Percentiles rank a stretch among this genome's conserved stretches.
These are phyloP conservation scores for Vannuccia rotundouncinata DNA, from an alignment of 2,888 invertebrate genomes.

Conservation along the genomic window DNA sequence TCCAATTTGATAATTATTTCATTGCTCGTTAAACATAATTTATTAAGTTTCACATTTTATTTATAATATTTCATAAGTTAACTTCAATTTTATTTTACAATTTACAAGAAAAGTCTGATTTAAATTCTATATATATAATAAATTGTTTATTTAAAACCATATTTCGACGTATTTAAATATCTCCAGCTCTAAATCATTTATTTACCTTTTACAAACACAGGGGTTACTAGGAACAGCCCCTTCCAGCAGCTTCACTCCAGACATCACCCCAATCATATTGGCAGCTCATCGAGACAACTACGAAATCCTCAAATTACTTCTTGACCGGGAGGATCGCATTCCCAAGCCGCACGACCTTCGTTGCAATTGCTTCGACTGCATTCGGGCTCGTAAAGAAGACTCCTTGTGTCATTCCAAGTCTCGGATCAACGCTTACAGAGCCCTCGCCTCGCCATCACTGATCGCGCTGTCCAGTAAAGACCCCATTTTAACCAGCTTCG, in stretches of 20 bases:
- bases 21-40: too few species aligned
- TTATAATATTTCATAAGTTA: too few species aligned
- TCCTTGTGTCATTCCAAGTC: slow-evolving; percentile 61
- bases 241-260: slow-evolving; percentile 68
- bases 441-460: slow-evolving; percentile 86
- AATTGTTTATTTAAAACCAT: too few species aligned
- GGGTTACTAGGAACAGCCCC: background rate
- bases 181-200: background rate
- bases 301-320: slow-evolving; percentile 92
- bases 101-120: too few species aligned
- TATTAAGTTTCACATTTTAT: too few species aligned
- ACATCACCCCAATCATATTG: slow-evolving; percentile 92
- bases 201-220: too few species aligned
- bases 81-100: too few species aligned
- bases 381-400: slow-evolving; percentile 80
- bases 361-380: slow-evolving; percentile 91
- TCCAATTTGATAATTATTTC: too few species aligned
- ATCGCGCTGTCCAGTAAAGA: slow-evolving; percentile 93
- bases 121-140: too few species aligned
- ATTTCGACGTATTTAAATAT: too few species aligned
- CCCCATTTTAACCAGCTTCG: slow-evolving; percentile 92
- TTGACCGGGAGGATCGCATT: slow-evolving; percentile 85
- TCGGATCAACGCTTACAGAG: slow-evolving; percentile 54
- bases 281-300: slow-evolving; percentile 96
- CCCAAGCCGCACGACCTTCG: slow-evolving; percentile 61